Percentiles rank a stretch among this genome's conserved stretches.
Evolutionary conservation across 2,797 vertebrate genomes (phyloP).

Genomic region (Epinephelus malabaricus): DNA sequence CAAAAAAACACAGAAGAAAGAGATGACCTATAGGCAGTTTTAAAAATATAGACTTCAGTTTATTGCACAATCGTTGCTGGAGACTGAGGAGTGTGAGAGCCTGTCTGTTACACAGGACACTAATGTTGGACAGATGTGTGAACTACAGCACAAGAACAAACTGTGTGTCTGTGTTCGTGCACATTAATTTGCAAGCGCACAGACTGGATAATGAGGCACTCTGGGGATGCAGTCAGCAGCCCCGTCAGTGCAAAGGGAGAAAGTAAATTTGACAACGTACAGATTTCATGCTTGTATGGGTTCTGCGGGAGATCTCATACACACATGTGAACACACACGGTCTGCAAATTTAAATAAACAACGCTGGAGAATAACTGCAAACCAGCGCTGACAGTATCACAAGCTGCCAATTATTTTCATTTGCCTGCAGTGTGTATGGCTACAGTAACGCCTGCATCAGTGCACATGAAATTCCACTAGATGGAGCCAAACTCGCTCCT

Average conservation of each 20-base stretch:
- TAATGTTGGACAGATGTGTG: conserved; percentile 57
- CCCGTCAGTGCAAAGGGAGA: conserved; percentile 51
- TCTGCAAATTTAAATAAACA: conserved; percentile 38
- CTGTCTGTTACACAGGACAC: conserved; percentile 79
- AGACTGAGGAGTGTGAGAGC: conserved; percentile 83
- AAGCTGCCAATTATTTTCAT: conserved; percentile 15
- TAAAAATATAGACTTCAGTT: conserved; percentile 90
- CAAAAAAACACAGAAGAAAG: conserved; percentile 40
- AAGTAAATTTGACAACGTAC: conserved; percentile 38
- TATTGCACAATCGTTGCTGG: conserved; percentile 90
- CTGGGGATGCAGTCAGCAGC: conserved; percentile 43
- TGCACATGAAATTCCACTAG: conserved; percentile 70
- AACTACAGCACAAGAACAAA: conserved; percentile 52
- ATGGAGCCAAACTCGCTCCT: conserved; percentile 71
- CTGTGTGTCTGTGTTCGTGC: conserved; percentile 46
- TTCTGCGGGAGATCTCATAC: conserved; percentile 49
- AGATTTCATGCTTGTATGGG: conserved; percentile 59
- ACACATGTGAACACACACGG: conserved; percentile 48
- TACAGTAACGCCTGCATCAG: conserved; percentile 62
- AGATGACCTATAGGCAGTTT: conserved; percentile 55
- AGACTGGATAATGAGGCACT: conserved; percentile 57
- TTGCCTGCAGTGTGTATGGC: conserved; percentile 53
- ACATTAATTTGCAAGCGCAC: conserved; percentile 46
- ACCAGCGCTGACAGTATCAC: conserved; percentile 35
- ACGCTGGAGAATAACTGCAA: conserved; percentile 46